A percentile compares a stretch with the other conserved stretches of the same genome.
Conservation (phyloP, 2,113 vertebrate species). For the Pseudonaja textilis region DNA sequence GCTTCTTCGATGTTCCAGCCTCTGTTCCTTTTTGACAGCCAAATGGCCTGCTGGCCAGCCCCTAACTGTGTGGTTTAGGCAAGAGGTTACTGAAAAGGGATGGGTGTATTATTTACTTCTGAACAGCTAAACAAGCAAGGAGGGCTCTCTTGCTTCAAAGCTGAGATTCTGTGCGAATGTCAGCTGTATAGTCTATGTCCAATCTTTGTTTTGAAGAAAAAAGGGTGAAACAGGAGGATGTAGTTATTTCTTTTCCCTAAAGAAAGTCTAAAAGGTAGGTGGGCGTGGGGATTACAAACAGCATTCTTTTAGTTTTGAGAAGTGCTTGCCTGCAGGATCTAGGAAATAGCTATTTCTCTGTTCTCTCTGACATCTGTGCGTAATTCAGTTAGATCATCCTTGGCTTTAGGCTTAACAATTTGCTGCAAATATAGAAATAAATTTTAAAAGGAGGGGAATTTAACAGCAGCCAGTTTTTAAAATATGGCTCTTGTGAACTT, state of each 20-base stretch:
- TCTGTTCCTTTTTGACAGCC: not conserved
- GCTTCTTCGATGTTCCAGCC: not conserved
- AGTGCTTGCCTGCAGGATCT: constrained; percentile 7
- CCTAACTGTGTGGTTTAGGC: not conserved
- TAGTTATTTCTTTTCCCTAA: not conserved
- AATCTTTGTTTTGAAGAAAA: not conserved
- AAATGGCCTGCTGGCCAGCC: not conserved
- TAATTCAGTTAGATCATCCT: not conserved
- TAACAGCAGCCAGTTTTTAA: constrained; percentile 38
- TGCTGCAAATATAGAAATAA: not conserved
- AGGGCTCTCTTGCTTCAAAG: not conserved
- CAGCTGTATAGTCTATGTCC: not conserved
- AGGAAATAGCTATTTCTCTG: not conserved
- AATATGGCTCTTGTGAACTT: constrained; percentile 55
- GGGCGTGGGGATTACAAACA: not conserved
- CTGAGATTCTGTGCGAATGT: not conserved
- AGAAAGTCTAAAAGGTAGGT: not conserved
- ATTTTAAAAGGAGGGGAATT: constrained; percentile 23
- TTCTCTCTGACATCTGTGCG: not conserved
- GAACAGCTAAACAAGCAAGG: not conserved
- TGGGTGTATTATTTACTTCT: not conserved
- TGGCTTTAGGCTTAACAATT: not conserved
- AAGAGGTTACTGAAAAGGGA: not conserved
- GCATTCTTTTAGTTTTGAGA: constrained; percentile 6
- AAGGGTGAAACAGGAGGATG: not conserved